Evolutionary conservation across 2,797 vertebrate genomes (phyloP), one percentile per base, ranked within the genome.

Genomic region (Poeciliopsis gracilis): DNA sequence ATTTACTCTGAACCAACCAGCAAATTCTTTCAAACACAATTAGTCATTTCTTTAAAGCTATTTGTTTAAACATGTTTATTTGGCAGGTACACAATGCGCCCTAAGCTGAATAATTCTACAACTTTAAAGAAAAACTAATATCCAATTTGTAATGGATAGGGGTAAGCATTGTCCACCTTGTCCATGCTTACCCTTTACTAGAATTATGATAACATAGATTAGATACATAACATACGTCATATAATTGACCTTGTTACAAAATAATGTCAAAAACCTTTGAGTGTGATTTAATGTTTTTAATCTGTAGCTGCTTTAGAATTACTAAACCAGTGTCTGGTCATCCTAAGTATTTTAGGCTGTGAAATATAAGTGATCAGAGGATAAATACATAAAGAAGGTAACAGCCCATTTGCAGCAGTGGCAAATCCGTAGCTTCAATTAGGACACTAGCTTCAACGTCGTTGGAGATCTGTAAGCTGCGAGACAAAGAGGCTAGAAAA

Each of bases 401-500:
- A 33, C 6, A 30, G 28, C 57, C 15, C 5, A 3, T 11, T 9
- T 53, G 18, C 43, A n/a, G 7, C 18, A 47, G 57, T 33, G 41
- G 76, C 28, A 36, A 38, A 23, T 38, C 30, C 18, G 45, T 66
- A 70, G 49, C 63, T 67, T 82, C 45, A 83, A 79, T 75, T 70
- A 88, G 86, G 77, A 82, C 87, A 94, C 92, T 91, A 93, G 86
- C 93, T 93, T 90, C 90, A 89, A n/a, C 87, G 87, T 88, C 85
- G 87, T 82, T 85, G 84, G 84, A 86, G 84, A 30, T 80, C 75
- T 85, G 75, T 15, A 41, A 94, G 91, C 94, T 89, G 87, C 92
- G 92, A 96, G 95, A 96, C 95, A 96, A 95, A 96, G 92, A 95
- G 92, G 89, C 79, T 88, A 51, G 89, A 88, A 94, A 94, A 94